Percentiles rank a stretch among this genome's conserved stretches.
Conservation (phyloP, 2,797 vertebrate species). For the Sebastes cheni region DNA sequence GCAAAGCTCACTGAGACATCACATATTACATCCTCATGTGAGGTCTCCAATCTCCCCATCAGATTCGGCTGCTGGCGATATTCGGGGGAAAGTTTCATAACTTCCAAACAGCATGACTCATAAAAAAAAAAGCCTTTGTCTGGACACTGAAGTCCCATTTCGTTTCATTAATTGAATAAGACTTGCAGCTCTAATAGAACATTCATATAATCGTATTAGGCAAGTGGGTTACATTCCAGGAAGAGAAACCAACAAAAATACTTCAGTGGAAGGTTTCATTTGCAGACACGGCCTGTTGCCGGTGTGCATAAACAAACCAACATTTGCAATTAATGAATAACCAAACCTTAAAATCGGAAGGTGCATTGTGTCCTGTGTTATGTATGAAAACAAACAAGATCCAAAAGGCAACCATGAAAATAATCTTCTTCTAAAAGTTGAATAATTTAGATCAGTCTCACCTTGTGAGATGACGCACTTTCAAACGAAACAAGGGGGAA, state of each 20-base stretch:
- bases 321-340: slow-evolving; percentile 27
- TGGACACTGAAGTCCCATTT: slow-evolving; percentile 18
- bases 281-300: slow-evolving; percentile 1
- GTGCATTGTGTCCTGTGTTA: not conserved
- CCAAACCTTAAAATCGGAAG: not conserved
- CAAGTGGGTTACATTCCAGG: slow-evolving; percentile 11
- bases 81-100: slow-evolving; percentile 4
- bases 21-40: slow-evolving; percentile 39
- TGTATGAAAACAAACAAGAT: not conserved
- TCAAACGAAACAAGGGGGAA: slow-evolving; percentile 31
- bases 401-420: slow-evolving; percentile 27
- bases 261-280: slow-evolving; percentile 12
- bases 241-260: slow-evolving; percentile 23
- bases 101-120: not conserved
- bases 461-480: slow-evolving; percentile 24
- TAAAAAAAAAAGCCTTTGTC: not conserved
- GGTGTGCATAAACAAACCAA: not conserved
- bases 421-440: not conserved
- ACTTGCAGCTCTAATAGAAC: slow-evolving; percentile 28
- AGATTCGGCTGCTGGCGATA: slow-evolving; percentile 11
- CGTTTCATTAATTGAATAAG: slow-evolving; percentile 35
- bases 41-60: slow-evolving; percentile 34
- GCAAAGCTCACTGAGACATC: slow-evolving; percentile 28
- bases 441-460: slow-evolving; percentile 41
- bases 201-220: slow-evolving; percentile 28